Percentiles rank a stretch among this genome's conserved stretches.
These are phyloP conservation scores for Synanceia verrucosa DNA, from an alignment of 2,797 vertebrate genomes.

Conservation along the genomic window DNA sequence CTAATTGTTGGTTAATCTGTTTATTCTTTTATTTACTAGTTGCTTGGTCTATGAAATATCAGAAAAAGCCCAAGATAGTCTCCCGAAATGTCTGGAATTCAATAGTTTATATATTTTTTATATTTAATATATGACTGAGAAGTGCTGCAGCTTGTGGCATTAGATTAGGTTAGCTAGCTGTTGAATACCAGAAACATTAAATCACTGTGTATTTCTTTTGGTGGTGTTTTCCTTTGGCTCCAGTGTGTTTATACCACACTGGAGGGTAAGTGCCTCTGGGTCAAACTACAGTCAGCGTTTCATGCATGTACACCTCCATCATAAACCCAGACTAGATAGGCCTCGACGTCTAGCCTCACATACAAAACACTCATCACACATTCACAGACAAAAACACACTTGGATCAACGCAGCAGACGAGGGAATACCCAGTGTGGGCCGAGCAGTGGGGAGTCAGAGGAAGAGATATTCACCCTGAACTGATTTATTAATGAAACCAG, in stretches of 20 bases:
- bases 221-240: background rate
- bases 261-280: conserved; percentile 23
- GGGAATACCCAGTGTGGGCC: background rate
- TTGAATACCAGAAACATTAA: too few species aligned
- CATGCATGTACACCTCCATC: conserved; percentile 21
- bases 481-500: conserved; percentile 65
- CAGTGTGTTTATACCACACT: too few species aligned
- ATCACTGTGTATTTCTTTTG: too few species aligned
- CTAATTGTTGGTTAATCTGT: too few species aligned
- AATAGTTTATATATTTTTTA: too few species aligned
- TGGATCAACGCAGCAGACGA: background rate
- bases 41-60: too few species aligned
- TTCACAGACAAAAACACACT: conserved; percentile 3
- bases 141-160: too few species aligned
- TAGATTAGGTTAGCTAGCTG: too few species aligned
- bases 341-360: background rate
- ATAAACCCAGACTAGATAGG: background rate
- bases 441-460: conserved; percentile 3
- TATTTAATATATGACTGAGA: too few species aligned
- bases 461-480: conserved; percentile 22
- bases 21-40: too few species aligned
- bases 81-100: too few species aligned
- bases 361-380: background rate
- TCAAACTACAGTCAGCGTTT: conserved; percentile 13
- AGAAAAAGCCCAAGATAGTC: too few species aligned